A percentile compares a stretch with the other conserved stretches of the same genome.
phyloP scores from a whole-genome alignment of 2,888 invertebrate genomes.

The Eupithecia centaureata region DNA sequence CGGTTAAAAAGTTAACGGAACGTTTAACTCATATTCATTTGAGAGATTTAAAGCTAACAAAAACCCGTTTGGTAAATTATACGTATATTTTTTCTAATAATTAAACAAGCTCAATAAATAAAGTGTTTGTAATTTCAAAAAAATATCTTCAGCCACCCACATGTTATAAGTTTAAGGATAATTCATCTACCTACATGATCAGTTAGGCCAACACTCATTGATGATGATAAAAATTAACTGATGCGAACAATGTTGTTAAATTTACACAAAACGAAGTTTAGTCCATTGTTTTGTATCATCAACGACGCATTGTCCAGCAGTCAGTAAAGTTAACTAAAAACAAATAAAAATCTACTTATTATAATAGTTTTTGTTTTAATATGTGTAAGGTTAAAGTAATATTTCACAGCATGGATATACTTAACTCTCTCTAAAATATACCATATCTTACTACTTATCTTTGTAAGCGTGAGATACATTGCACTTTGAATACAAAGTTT shows the following conservation, averaged over 20 bases:
- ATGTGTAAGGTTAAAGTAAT: too few species aligned
- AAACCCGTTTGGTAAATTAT: too few species aligned
- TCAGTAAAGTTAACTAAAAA: not conserved
- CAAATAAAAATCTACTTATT: not conserved
- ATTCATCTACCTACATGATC: too few species aligned
- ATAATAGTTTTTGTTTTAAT: not conserved
- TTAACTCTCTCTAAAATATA: not conserved
- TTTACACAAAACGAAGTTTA: conserved; percentile 1
- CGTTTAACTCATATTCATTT: too few species aligned
- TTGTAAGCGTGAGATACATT: not conserved
- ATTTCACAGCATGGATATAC: too few species aligned
- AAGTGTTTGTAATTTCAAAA: too few species aligned
- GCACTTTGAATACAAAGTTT: conserved; percentile 17
- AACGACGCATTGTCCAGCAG: conserved; percentile 17
- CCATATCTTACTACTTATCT: not conserved
- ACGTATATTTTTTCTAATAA: too few species aligned
- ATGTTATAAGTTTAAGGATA: too few species aligned
- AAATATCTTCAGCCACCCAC: too few species aligned
- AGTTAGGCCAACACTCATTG: not conserved
- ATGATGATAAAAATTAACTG: not conserved
- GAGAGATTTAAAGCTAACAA: too few species aligned
- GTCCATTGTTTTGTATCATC: conserved; percentile 23
- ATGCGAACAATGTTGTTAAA: conserved; percentile 11
- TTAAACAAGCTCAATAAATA: too few species aligned
- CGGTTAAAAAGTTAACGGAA: too few species aligned